These are phyloP conservation scores for Machimus rusticus DNA, from an alignment of 2,888 invertebrate genomes.

Conservation along the genomic window DNA sequence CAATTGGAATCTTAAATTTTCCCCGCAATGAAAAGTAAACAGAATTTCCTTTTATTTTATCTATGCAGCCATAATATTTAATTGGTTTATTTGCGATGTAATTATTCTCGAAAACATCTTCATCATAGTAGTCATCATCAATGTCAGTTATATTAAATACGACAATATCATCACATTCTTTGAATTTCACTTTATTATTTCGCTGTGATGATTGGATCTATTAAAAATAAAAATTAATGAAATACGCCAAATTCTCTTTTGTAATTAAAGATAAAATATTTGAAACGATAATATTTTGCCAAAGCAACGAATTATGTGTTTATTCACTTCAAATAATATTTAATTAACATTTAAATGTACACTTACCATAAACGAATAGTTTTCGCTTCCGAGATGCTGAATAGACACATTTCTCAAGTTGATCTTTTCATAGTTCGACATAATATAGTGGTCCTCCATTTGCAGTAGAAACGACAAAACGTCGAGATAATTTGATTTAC, in stretches of 20 bases:
- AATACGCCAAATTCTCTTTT: not conserved
- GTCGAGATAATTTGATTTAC: constrained; percentile 50
- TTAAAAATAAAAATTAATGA: not conserved
- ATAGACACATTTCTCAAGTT: constrained; percentile 50
- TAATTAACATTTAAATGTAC: not conserved
- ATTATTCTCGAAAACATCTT: not conserved
- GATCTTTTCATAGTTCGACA: constrained; percentile 52
- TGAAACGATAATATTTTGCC: too few species aligned
- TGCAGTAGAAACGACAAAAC: constrained; percentile 53
- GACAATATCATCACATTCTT: not conserved
- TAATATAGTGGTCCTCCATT: constrained; percentile 54
- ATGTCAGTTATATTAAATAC: not conserved
- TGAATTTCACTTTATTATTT: not conserved
- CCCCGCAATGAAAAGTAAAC: constrained; percentile 25
- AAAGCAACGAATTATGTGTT: too few species aligned
- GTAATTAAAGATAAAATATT: too few species aligned
- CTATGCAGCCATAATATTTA: constrained; percentile 7
- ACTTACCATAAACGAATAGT: constrained; percentile 47
- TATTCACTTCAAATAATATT: too few species aligned
- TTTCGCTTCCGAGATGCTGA: constrained; percentile 37
- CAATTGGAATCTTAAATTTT: constrained; percentile 34
- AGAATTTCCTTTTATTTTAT: constrained; percentile 11
- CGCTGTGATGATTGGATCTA: not conserved
- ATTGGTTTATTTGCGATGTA: not conserved
- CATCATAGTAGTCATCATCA: not conserved